Evolutionary conservation across 2,797 vertebrate species (phyloP).

Genomic region (Threskiornis aethiopicus): DNA sequence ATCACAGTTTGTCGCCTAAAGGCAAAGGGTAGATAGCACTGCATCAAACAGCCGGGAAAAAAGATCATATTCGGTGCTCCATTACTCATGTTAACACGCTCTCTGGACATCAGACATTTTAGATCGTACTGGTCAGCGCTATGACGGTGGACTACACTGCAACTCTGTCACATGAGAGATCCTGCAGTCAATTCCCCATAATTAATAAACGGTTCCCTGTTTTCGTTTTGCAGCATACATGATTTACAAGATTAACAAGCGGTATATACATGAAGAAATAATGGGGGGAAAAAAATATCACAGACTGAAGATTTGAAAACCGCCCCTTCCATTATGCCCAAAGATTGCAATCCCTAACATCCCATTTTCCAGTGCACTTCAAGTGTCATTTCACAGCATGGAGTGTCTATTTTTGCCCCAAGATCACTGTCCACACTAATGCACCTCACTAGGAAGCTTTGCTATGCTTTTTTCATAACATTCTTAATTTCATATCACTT

Average conservation of each 20-base stretch:
- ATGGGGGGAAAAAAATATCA: not conserved
- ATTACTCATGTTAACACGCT: slow-evolving; percentile 45
- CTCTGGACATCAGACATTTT: not conserved
- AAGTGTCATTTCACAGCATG: not conserved
- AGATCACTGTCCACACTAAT: not conserved
- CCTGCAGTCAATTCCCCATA: not conserved
- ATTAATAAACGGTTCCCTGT: not conserved
- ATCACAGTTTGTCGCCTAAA: not conserved
- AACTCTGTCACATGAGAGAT: not conserved
- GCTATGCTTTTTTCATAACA: not conserved
- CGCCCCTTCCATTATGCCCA: not conserved
- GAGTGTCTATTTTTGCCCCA: not conserved
- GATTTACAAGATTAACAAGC: not conserved
- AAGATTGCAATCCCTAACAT: not conserved
- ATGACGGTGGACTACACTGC: not conserved
- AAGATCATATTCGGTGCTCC: not conserved
- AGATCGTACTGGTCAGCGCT: not conserved
- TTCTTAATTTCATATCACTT: not conserved
- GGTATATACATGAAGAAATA: not conserved
- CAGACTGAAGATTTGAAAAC: not conserved
- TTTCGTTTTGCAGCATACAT: not conserved
- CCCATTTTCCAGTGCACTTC: not conserved
- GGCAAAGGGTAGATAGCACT: not conserved
- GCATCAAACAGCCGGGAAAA: slow-evolving; percentile 20
- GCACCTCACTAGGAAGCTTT: not conserved